These are phyloP conservation scores for Drosophila melanogaster DNA, from an alignment of 1,140 invertebrate genomes.

Conservation along the genomic window Release_6_plus_ISO1_MT NT_033779.5:14334501-14335000, in stretches of 20 bases:
- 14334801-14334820: too few relatives aligned
- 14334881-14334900: not conserved
- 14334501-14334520: conserved; percentile 90
- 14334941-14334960: conserved; percentile 72
- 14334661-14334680: not conserved
- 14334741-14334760: too few relatives aligned
- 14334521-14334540: conserved; percentile 88
- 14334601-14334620: not conserved
- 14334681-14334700: not conserved
- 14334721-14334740: too few relatives aligned
- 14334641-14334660: too few relatives aligned
- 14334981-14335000: conserved; percentile 59
- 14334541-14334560: conserved; percentile 80
- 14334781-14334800: too few relatives aligned
- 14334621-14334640: not conserved
- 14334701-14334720: too few relatives aligned
- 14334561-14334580: conserved; percentile 76
- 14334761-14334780: too few relatives aligned
- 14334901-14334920: conserved; percentile 26
- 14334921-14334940: conserved; percentile 50
- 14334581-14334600: not conserved
- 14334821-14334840: too few relatives aligned
- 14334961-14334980: conserved; percentile 72
- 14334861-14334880: too few relatives aligned
- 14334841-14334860: too few relatives aligned